Evolutionary conservation across 2,113 vertebrate genomes (phyloP), one percentile per base, ranked within the genome.

Genomic region (Brienomyrus longianalis): DNA sequence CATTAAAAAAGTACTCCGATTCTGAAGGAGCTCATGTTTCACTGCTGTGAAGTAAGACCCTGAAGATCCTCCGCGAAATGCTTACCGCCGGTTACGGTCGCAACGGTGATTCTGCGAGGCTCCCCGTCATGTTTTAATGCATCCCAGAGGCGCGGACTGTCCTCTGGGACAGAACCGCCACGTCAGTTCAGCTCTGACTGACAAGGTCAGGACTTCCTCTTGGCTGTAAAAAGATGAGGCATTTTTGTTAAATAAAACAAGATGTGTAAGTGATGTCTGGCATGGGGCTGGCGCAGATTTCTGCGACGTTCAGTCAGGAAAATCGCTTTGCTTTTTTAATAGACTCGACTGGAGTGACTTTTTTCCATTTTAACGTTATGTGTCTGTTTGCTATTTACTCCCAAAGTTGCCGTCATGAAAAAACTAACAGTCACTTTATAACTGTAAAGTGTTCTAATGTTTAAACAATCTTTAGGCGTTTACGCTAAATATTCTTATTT

Each of bases 181-280:
- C 90, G 77, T 90, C 84, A 90, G 90, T 89, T 88, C 86, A 77
- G 89, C 50, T 85, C 47, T 88, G 74, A 80, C 54, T 90, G 54
- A 90, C 87, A 88, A 10, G 48, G 56, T 88, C 88, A 83, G 31
- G 51, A 15, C 74, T 89, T 86, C 66, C 89, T 90, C 88, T 90
- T 45, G 59, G 51, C 88, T 77, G 48, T 86, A 84, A 87, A 92
- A 88, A 89, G 45, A 83, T 77, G 50, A 66, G 89, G n/a, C 88
- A 47, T 48, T 62, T 88, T 88, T 51, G 56, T 62, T 50, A 39
- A 35, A 43, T 86, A 62, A 89, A 74, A 86, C 54, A 88, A 88
- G 48, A 86, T 86, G 83, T 50, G 70, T 77, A 66, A 66, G 8
- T 66, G 59, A 66, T 66, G 59, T 27, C 23, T n/a, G 70, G 70